phyloP scores from a whole-genome alignment of 2,797 vertebrate species.

The Pangasius djambal region DNA sequence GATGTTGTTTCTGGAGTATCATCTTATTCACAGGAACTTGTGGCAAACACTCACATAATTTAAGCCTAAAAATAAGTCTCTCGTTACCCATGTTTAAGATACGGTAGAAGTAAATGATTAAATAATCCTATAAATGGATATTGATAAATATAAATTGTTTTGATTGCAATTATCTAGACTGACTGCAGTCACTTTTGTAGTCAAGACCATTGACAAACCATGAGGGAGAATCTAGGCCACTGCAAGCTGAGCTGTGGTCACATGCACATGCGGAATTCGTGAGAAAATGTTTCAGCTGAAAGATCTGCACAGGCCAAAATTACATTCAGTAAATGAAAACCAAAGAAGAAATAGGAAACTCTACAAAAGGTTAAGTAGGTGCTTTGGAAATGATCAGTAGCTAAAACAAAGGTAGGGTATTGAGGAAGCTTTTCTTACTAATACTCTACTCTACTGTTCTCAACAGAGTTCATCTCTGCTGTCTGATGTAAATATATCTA shows the following conservation, averaged over 20 bases:
- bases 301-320: neutral
- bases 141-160: neutral
- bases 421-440: neutral
- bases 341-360: neutral
- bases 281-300: neutral
- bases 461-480: neutral
- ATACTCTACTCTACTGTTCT: neutral
- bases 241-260: slow-evolving; percentile 15
- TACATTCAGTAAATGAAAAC: neutral
- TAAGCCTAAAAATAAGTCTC: neutral
- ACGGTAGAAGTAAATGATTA: neutral
- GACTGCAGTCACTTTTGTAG: neutral
- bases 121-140: neutral
- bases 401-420: neutral
- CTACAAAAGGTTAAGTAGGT: neutral
- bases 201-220: neutral
- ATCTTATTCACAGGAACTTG: neutral
- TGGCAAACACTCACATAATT: neutral
- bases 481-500: neutral
- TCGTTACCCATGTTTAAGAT: neutral
- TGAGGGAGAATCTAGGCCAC: slow-evolving; percentile 20
- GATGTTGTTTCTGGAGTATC: neutral
- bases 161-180: neutral
- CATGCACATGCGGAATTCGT: neutral
- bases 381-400: neutral